Percentiles rank a stretch among this genome's conserved stretches.
Evolutionary conservation across 2,888 invertebrate species (phyloP).

Genomic region (Onthophagus sagittarius): DNA sequence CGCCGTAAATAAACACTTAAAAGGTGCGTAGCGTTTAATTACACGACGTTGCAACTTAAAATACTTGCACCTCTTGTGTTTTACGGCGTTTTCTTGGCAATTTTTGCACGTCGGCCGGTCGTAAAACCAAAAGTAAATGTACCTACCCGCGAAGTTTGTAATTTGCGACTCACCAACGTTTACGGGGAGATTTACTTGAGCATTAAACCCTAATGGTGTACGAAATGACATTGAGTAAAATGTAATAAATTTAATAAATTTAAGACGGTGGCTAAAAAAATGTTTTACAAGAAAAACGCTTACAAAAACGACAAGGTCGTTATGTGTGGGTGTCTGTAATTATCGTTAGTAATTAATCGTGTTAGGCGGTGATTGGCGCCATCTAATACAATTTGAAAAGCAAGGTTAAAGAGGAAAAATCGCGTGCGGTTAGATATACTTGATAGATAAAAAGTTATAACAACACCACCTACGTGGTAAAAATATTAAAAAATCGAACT

Average conservation of each 20-base stretch:
- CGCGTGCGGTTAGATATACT: constrained; percentile 12
- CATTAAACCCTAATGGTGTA: neutral
- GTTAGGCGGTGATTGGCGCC: neutral
- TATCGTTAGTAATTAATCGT: neutral
- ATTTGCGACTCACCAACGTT: neutral
- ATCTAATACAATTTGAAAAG: constrained; percentile 9
- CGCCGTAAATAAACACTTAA: neutral
- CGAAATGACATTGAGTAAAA: neutral
- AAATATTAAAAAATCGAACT: neutral
- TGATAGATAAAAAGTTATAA: constrained; percentile 7
- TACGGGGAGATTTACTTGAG: neutral
- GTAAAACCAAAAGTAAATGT: neutral
- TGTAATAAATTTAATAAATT: neutral
- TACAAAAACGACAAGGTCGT: neutral
- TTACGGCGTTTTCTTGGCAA: neutral
- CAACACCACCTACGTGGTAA: neutral
- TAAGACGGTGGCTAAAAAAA: neutral
- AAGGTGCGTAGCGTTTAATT: neutral
- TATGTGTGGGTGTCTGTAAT: neutral
- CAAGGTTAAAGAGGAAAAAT: constrained; percentile 1
- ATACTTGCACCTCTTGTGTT: neutral
- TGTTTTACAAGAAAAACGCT: no score
- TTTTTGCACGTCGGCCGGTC: neutral
- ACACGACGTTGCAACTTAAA: neutral
- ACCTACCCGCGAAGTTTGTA: neutral